Conservation (phyloP, 2,113 vertebrate genomes). For the Poeciliopsis retropinna region DNA sequence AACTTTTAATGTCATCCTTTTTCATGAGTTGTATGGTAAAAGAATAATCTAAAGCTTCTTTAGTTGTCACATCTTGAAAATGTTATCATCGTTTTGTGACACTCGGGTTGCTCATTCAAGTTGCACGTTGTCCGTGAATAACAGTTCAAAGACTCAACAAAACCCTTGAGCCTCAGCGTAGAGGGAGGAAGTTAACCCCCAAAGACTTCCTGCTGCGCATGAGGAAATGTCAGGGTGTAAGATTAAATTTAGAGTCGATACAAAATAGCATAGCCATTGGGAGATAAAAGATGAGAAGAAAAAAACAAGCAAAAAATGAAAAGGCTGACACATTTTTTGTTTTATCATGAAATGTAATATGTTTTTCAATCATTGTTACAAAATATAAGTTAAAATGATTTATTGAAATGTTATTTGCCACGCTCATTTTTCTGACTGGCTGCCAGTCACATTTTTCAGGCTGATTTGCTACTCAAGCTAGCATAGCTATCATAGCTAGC, state of each 20-base stretch:
- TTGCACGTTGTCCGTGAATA: slow-evolving; percentile 14
- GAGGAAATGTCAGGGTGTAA: not conserved
- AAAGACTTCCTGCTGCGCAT: slow-evolving; percentile 33
- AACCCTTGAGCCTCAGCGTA: slow-evolving; percentile 37
- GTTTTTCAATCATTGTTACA: too few relatives aligned
- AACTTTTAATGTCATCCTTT: not conserved
- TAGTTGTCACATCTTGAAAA: slow-evolving; percentile 11
- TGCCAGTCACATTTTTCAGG: too few relatives aligned
- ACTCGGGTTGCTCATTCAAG: slow-evolving; percentile 23
- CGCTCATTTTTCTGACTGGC: too few relatives aligned
- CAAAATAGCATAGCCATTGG: not conserved
- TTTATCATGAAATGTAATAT: too few relatives aligned
- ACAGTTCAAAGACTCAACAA: slow-evolving; percentile 37
- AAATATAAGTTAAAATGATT: too few relatives aligned
- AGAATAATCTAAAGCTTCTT: not conserved
- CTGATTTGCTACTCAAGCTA: too few relatives aligned
- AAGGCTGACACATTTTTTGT: too few relatives aligned
- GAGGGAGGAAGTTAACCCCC: slow-evolving; percentile 25
- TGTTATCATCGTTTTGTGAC: not conserved
- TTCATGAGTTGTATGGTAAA: not conserved
- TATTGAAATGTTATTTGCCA: too few relatives aligned
- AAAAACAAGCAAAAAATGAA: too few relatives aligned
- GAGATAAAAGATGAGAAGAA: too few relatives aligned
- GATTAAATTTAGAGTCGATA: not conserved
- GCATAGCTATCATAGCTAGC: too few relatives aligned